Base-by-base conservation (phyloP, 2,113 vertebrate genomes). In the Lophius piscatorius region DNA sequence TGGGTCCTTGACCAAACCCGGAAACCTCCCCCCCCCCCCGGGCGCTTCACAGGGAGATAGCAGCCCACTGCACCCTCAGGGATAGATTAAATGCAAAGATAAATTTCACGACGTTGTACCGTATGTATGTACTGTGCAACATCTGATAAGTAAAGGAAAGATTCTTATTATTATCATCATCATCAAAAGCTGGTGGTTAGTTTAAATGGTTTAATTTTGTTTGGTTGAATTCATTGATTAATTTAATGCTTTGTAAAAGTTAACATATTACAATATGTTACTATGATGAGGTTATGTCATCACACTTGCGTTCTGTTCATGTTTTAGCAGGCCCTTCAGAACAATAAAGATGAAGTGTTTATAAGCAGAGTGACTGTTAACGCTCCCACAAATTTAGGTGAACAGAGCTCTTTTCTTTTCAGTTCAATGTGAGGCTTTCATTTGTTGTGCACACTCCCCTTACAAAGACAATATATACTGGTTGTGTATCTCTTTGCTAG, bases 291-390 rank as follows among this genome's bases (percentile, higher is more conserved):
- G 17, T 59, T 46, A 18, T 48, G 8, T 39, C 34, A 55, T 45
- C 14, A 0, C 5, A 9, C 26, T 18, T 64, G 26, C 39, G 31
- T 36, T 50, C 68, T 64, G 45, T 64, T 48, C 21, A 29, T 60
- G 29, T 47, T 70, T 34, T 48, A 35, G 50, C 45, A 3, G 54
- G 28, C 34, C 41, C 60, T 26, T 17, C 48, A 69, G 26, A 59
- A 62, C 23, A 70, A 81, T 74, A 74, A 79, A 65, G 48, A 55
- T 24, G 0, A 0, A 74, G 74, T 79, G 80, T 81, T 83, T 77
- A 83, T 58, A 16, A 70, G 52, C 55, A 71, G 74, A 59, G 68
- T 70, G 57, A 45, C 58, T 55, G 56, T 78, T 74, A 74, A 79
- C 72, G 29, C 40, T 51, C 57, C 34, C 61, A 60, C 51, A 28